phyloP scores from a whole-genome alignment of 1,140 invertebrate species.

The Diorhabda carinulata region DNA sequence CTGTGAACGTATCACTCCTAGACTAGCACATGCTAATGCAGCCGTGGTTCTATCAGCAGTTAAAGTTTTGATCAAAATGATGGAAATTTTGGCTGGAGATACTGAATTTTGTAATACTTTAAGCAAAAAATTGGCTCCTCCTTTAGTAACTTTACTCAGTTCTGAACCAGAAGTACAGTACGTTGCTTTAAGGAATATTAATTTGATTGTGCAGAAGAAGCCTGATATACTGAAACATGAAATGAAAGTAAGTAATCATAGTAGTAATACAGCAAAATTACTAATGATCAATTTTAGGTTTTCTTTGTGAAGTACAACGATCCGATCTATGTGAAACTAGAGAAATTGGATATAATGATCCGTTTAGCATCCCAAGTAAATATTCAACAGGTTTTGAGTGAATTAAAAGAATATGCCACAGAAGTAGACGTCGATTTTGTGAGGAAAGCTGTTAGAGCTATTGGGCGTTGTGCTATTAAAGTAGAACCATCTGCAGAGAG shows the following conservation, averaged over 20 bases:
- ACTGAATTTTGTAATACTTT: slow-evolving; percentile 92
- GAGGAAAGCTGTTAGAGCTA: slow-evolving; percentile 95
- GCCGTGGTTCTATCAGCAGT: slow-evolving; percentile 99
- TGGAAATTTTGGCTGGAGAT: slow-evolving; percentile 93
- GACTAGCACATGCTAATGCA: slow-evolving; percentile 98
- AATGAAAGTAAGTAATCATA: slow-evolving; percentile 78
- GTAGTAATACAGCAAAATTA: neutral
- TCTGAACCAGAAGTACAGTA: slow-evolving; percentile 99
- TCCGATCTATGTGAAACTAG: slow-evolving; percentile 99
- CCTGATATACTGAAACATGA: slow-evolving; percentile 99
- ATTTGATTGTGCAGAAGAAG: slow-evolving; percentile 98
- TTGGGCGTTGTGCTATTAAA: slow-evolving; percentile 99
- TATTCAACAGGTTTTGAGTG: slow-evolving; percentile 97
- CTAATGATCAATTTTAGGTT: slow-evolving; percentile 51
- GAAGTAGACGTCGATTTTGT: slow-evolving; percentile 99
- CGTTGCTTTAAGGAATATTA: slow-evolving; percentile 97
- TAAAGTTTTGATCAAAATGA: slow-evolving; percentile 95
- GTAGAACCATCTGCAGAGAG: slow-evolving; percentile 98
- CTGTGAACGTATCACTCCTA: slow-evolving; percentile 96
- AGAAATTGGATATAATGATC: slow-evolving; percentile 99
- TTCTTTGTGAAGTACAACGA: slow-evolving; percentile 99
- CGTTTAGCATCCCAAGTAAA: slow-evolving; percentile 95
- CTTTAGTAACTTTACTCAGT: slow-evolving; percentile 95
- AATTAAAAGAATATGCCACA: slow-evolving; percentile 98
- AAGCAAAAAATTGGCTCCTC: slow-evolving; percentile 96